Base-by-base conservation (phyloP, 1,140 invertebrate genomes). In the Hycleus cichorii region DNA sequence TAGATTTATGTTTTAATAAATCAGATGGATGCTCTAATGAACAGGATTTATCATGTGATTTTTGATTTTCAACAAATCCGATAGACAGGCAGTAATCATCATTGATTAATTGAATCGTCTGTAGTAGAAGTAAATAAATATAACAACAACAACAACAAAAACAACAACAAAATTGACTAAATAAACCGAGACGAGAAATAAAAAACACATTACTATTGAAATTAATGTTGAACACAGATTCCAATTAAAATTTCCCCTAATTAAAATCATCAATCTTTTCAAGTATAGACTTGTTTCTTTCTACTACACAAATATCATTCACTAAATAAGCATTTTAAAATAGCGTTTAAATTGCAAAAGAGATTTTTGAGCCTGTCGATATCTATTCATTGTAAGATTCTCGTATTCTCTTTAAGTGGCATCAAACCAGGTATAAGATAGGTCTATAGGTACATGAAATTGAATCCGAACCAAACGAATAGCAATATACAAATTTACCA, bases 401-500 rank as follows among this genome's bases (percentile, higher is more conserved):
- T 32, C 32, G 32, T 32, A 32, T 49, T 49, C 50, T 58, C 45
- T 49, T 58, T 49, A 58, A 58, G 49, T 58, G 50, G 57, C 57
- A 58, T 48, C 57, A 47, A 32, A 32, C 42, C 49, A 32, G 7
- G 32, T 32, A 2, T 32, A 4, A 5, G 4, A 32, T 32, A 32
- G 32, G 32, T 32, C 4, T 5, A 32, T 32, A 58, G 57, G 57
- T 52, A 58, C 51, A 58, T 58, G 49, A 58, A 58, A 58, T 58
- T 56, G 54, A 56, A 56, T 56, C 49, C 48, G 40, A 58, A 45
- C 51, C 49, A 49, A 50, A 49, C 49, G 50, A 58, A 58, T 40
- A 39, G 57, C 50, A 58, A 58, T 58, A 58, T 58, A 58, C 57
- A 49, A 58, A 58, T 58, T 58, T 58, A 46, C 46, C 38, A 48